Conservation (phyloP, 2,797 vertebrate species). For the Pteronotus mesoamericanus region DNA sequence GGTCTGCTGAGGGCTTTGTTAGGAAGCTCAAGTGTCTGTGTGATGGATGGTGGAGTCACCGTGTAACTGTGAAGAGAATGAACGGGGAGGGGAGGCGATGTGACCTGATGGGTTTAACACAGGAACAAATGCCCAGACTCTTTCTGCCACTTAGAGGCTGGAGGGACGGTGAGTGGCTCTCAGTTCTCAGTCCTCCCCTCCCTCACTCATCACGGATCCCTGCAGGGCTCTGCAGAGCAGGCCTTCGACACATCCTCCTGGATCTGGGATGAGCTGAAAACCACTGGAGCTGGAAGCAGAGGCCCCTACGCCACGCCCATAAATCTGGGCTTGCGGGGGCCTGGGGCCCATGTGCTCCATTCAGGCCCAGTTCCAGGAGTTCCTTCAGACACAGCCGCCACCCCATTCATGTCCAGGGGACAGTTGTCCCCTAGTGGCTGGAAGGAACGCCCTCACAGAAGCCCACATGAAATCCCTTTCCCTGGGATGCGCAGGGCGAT, state of each 20-base stretch:
- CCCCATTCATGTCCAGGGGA: not conserved
- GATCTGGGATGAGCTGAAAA: not conserved
- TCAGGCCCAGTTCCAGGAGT: not conserved
- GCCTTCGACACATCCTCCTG: fast-evolving
- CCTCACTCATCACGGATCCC: not conserved
- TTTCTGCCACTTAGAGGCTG: not conserved
- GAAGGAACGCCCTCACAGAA: not conserved
- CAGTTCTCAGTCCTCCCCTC: too few species aligned
- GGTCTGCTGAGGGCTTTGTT: not conserved
- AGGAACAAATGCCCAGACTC: not conserved
- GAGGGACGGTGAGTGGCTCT: not conserved
- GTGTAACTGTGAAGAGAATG: not conserved
- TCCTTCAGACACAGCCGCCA: not conserved
- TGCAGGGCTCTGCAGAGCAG: not conserved
- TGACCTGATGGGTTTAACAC: not conserved
- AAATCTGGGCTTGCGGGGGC: not conserved
- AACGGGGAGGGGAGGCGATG: too few species aligned
- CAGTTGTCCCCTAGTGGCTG: not conserved
- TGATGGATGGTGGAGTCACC: fast-evolving
- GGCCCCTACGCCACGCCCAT: not conserved
- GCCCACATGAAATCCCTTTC: too few species aligned
- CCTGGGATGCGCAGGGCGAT: not conserved
- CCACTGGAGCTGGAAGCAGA: not conserved
- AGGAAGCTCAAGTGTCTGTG: fast-evolving
- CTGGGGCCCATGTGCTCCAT: not conserved